These are phyloP conservation scores for Colaptes auratus DNA, from an alignment of 2,113 vertebrate species.

Conservation along the genomic window DNA sequence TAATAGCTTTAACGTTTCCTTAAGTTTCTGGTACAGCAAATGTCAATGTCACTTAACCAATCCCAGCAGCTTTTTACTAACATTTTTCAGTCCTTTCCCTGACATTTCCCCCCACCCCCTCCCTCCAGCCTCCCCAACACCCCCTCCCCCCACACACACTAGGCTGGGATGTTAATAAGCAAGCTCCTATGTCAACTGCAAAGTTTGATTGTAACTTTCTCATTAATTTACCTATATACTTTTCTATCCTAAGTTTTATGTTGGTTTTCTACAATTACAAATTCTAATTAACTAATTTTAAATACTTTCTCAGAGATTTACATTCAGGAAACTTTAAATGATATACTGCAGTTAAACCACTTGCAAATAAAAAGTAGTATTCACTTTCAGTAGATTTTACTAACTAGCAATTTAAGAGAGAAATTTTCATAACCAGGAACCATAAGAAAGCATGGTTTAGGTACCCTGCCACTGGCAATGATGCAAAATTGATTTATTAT, in stretches of 20 bases:
- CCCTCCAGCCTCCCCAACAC: rapidly evolving
- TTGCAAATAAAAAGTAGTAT: neutral
- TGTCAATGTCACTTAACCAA: neutral
- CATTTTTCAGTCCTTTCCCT: neutral
- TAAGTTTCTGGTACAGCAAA: conserved; percentile 24
- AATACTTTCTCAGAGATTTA: neutral
- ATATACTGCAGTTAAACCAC: neutral
- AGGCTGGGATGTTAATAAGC: neutral
- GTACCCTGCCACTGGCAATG: neutral
- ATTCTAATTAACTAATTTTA: neutral
- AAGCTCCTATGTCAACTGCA: neutral
- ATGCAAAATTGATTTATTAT: neutral
- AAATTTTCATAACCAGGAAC: neutral
- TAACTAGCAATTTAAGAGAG: neutral
- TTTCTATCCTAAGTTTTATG: neutral
- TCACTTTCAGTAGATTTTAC: neutral
- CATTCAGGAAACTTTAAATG: neutral
- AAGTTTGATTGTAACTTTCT: neutral
- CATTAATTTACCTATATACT: neutral
- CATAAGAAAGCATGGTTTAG: neutral
- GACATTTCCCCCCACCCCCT: rapidly evolving
- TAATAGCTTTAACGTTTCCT: conserved; percentile 9
- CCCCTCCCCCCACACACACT: rapidly evolving
- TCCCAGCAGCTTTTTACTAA: neutral
- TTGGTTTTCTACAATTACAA: neutral